These are phyloP conservation scores for Drosophila varians DNA, from an alignment of 1,140 invertebrate species.

Conservation along the genomic window DNA sequence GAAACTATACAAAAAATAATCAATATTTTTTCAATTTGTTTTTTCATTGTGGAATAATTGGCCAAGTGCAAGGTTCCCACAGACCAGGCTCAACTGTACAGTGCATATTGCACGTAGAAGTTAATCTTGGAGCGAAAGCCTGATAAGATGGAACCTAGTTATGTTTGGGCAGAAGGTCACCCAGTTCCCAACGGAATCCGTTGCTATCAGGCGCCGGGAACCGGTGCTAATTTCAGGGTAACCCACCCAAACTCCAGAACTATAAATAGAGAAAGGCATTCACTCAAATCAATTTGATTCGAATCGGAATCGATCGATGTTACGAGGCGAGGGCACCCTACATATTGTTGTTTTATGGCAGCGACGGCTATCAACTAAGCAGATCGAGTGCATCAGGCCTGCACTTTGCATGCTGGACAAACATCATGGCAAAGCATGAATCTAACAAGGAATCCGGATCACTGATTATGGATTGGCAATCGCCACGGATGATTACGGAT, in stretches of 20 bases:
- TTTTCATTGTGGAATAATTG: too few relatives aligned
- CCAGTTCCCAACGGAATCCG: constrained; percentile 8
- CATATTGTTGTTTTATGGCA: constrained; percentile 31
- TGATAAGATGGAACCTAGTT: constrained; percentile 33
- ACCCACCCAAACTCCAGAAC: constrained; percentile 13
- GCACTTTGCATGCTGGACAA: constrained; percentile 44
- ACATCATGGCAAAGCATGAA: constrained; percentile 44
- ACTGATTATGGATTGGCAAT: constrained; percentile 25
- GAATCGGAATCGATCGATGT: constrained; percentile 40
- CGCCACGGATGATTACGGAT: constrained; percentile 8
- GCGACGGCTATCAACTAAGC: constrained; percentile 15
- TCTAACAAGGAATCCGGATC: constrained; percentile 6
- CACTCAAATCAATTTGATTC: constrained; percentile 4
- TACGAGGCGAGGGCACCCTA: constrained; percentile 47
- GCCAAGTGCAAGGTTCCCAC: constrained; percentile 30
- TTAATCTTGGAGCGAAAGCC: not conserved
- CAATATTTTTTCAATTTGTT: too few relatives aligned
- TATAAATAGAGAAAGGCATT: constrained; percentile 43
- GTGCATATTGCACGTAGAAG: not conserved
- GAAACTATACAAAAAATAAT: too few relatives aligned
- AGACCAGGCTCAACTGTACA: constrained; percentile 36
- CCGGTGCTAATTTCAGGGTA: constrained; percentile 38
- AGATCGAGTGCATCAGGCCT: constrained; percentile 14
- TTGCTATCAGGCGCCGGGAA: constrained; percentile 18
- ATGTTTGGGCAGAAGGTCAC: constrained; percentile 41